Base-by-base conservation (phyloP, 2,797 vertebrate species). In the Furcifer pardalis region DNA sequence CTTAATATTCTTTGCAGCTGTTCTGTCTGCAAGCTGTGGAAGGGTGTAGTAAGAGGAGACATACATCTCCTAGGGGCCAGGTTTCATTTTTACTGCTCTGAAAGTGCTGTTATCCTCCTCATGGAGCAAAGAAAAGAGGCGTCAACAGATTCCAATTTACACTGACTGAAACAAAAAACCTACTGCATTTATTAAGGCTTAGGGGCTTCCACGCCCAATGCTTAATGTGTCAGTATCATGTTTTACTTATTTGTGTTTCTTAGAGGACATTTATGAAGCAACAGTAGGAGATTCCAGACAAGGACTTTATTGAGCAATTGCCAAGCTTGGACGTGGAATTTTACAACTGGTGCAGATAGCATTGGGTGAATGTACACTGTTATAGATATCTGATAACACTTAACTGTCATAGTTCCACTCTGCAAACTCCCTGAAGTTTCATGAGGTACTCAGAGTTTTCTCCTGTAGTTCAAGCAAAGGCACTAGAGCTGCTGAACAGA, bases 1-100 rank as follows among this genome's bases (percentile, higher is more conserved):
- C 72, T 86, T 82, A 84, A 62, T 72, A 87, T 63, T 80, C 76
- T 81, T 86, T 79, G 44, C 81, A 92, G 86, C 79, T 89, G 71
- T 88, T 86, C 37, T 13, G 74, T 82, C 69, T 83, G 80, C 83
- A 87, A 79, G 84, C 84, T 82, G 65, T 79, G 59, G 62, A 80
- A 84, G 65, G 62, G 81, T 59, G 89, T 42, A 17, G 5, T 5
- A 25, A 40, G 32, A 83, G 82, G 89, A 88, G 56, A 46, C 84
- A 4, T 83, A 49, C 37, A 79, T 84, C 37, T 68, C 83, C 32
- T 59, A 60, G 0, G 79, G 65, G 2, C 0, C 13, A 4, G 2
- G 76, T 81, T 85, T 85, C 6, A 77, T 84, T 63, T 74, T 49
- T 35, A 40, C 32, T 65, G 74, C 83, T 60, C 40, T 72, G 66